phyloP scores from a whole-genome alignment of 2,888 invertebrate species.

The Lasioglossum vierecki region DNA sequence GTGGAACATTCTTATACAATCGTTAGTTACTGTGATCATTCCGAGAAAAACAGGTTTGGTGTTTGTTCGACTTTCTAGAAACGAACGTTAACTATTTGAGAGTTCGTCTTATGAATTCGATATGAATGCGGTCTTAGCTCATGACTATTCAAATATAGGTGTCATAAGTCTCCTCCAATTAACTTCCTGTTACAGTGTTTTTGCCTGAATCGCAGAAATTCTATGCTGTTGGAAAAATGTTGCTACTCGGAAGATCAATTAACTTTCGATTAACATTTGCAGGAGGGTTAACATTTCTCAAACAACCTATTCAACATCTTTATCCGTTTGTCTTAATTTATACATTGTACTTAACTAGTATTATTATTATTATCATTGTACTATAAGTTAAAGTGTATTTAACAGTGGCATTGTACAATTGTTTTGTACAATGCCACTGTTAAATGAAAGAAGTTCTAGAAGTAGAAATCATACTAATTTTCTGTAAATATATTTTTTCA shows the following conservation, averaged over 20 bases:
- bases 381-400: no score
- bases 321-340: background rate
- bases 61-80: background rate
- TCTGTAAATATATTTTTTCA: no score
- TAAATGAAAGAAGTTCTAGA: background rate
- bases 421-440: no score
- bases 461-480: no score
- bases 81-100: background rate
- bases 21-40: background rate
- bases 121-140: background rate
- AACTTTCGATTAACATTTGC: background rate
- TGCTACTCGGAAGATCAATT: background rate
- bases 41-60: background rate
- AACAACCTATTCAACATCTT: background rate
- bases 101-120: background rate
- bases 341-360: no score
- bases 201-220: background rate
- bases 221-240: background rate
- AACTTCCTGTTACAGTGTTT: background rate
- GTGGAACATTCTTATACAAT: background rate
- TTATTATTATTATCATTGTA: no score
- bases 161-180: background rate
- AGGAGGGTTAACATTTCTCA: background rate
- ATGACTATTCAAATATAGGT: background rate
- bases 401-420: no score